Evolutionary conservation across 2,888 invertebrate species (phyloP), one percentile per base, ranked within the genome.

Genomic region (Eurytoma adleriae): DNA sequence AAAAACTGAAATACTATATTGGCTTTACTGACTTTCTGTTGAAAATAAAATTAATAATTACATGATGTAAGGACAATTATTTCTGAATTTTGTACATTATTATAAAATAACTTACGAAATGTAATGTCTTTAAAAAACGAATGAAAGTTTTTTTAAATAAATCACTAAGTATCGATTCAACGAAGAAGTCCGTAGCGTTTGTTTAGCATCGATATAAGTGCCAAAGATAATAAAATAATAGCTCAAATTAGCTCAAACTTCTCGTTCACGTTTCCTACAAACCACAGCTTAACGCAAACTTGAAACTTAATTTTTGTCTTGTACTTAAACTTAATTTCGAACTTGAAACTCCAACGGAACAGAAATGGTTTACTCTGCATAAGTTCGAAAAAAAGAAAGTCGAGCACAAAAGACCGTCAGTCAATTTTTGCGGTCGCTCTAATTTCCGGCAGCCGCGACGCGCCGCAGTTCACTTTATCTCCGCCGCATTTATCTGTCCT

Each of bases 371-470:
- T 10, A 40, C 40, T 40, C 40, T 10, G 10, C 7, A 40, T 1
- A 10, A 40, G 40, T 24, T 2, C 24, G 24, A 24, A 40, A 10
- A 40, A 1, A 40, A 40, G 10, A 40, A 40, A 40, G 40, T 40
- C 40, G 3, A 48, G n/a, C 20, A 14, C 16, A 18, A 50, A 40
- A 14, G 3, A 2, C 54, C 14, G 14, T 24, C 30, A 50, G 12
- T 12, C 20, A 68, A 75, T 56, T 74, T 72, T 16, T 18, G 40
- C 67, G 30, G 30, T 52, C 66, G 78, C 66, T 72, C 78, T 71
- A 78, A 72, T 78, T 78, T 72, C 24, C 59, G 66, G 59, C 71
- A 27, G 20, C 57, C 7, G 13, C 7, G 24, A 12, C 10, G 13
- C 13, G 12, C 3, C 24, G 7, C 40, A 40, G 40, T 40, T 40